These are phyloP conservation scores for Yponomeuta malinellus DNA, from an alignment of 2,888 invertebrate species.

Conservation along the genomic window DNA sequence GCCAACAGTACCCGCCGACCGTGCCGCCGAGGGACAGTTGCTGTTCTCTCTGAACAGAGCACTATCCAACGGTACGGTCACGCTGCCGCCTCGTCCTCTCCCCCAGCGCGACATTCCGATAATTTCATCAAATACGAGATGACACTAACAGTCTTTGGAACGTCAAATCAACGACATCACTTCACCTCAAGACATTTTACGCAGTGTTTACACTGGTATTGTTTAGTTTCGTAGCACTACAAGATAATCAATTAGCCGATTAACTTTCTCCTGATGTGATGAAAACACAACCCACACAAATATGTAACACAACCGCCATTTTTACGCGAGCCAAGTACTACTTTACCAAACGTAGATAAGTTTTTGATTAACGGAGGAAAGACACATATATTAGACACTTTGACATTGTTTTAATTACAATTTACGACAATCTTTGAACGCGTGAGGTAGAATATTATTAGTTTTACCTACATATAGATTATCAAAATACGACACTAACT, in stretches of 20 bases:
- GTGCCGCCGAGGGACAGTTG: slow-evolving; percentile 90
- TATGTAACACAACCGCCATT: slow-evolving; percentile 73
- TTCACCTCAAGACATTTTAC: slow-evolving; percentile 5
- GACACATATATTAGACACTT: slow-evolving; percentile 31
- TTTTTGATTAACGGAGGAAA: slow-evolving; percentile 30
- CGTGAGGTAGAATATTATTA: slow-evolving; percentile 56
- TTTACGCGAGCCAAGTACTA: slow-evolving; percentile 67
- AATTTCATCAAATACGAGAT: slow-evolving; percentile 69
- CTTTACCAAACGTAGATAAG: slow-evolving; percentile 54
- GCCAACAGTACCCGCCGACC: slow-evolving; percentile 93
- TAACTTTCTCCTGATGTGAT: slow-evolving; percentile 55
- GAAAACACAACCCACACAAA: slow-evolving; percentile 71
- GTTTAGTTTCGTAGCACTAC: slow-evolving; percentile 29
- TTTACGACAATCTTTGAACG: slow-evolving; percentile 50
- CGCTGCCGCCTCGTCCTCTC: slow-evolving; percentile 76
- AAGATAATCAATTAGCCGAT: slow-evolving; percentile 31
- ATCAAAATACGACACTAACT: slow-evolving; percentile 68
- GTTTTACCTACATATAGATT: slow-evolving; percentile 43
- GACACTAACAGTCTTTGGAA: slow-evolving; percentile 57
- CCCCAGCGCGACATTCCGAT: slow-evolving; percentile 79
- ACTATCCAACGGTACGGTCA: slow-evolving; percentile 79
- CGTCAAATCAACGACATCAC: slow-evolving; percentile 42
- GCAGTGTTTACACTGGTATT: not conserved
- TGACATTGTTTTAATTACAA: slow-evolving; percentile 40
- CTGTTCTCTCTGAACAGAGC: slow-evolving; percentile 83